phyloP scores from a whole-genome alignment of 1,140 invertebrate species.

The Microplitis mediator region DNA sequence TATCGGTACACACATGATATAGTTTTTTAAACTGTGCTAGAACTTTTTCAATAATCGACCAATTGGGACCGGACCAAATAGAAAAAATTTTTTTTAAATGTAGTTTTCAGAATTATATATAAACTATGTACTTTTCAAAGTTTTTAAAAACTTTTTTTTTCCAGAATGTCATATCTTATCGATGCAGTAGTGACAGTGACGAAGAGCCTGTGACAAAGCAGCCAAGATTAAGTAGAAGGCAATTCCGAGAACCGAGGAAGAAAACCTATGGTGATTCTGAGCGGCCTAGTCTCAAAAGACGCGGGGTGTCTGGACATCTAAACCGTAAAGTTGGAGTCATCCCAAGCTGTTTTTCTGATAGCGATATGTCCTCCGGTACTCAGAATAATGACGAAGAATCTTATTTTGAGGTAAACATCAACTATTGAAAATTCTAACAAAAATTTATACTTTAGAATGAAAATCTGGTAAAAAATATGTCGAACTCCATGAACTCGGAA shows the following conservation, averaged over 20 bases:
- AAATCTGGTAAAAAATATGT: too few relatives aligned
- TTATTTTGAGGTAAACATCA: conserved; percentile 58
- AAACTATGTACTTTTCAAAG: too few relatives aligned
- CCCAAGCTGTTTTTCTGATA: conserved; percentile 50
- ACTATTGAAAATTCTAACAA: not conserved
- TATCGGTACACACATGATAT: too few relatives aligned
- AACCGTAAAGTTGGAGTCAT: conserved; percentile 36
- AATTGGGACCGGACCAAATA: too few relatives aligned
- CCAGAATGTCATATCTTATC: conserved; percentile 48
- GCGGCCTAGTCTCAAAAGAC: conserved; percentile 27
- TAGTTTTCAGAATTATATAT: too few relatives aligned
- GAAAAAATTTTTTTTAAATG: too few relatives aligned
- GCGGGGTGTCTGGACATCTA: conserved; percentile 38
- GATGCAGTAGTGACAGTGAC: conserved; percentile 65
- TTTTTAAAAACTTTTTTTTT: conserved; percentile 23
- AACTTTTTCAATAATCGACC: too few relatives aligned
- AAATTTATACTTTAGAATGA: not conserved
- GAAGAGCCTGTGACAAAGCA: conserved; percentile 74
- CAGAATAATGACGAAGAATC: conserved; percentile 56
- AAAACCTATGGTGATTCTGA: conserved; percentile 29
- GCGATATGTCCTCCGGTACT: conserved; percentile 55
- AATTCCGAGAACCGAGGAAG: conserved; percentile 50
- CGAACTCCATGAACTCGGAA: too few relatives aligned
- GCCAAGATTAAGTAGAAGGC: conserved; percentile 63
- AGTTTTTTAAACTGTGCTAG: too few relatives aligned